A percentile compares a stretch with the other conserved stretches of the same genome.
Evolutionary conservation across 2,113 vertebrate species (phyloP).

Genomic region (Myrmecophaga tridactyla): DNA sequence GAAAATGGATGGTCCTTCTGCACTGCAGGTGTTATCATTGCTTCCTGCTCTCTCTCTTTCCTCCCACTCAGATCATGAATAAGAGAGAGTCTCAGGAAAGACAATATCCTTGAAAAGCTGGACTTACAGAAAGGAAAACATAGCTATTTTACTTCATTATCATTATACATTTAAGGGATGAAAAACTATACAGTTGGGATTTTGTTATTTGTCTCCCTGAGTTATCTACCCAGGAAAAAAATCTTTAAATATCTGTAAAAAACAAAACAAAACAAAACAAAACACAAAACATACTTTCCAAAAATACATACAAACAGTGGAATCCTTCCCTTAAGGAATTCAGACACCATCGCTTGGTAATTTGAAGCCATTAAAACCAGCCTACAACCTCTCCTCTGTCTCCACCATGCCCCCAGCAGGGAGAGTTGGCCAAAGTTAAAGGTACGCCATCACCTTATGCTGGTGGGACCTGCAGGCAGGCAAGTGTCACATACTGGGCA

Average conservation of each 20-base stretch:
- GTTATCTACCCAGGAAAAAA: neutral
- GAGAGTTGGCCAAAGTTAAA: too few species aligned
- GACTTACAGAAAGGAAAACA: neutral
- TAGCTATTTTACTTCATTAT: neutral
- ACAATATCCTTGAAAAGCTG: neutral
- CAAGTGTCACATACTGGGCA: too few species aligned
- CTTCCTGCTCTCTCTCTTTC: accelerated
- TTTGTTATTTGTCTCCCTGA: neutral
- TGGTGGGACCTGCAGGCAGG: too few species aligned
- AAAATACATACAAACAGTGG: neutral
- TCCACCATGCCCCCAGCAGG: too few species aligned
- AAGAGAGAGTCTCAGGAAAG: neutral
- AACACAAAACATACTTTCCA: neutral
- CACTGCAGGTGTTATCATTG: accelerated
- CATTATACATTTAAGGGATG: neutral
- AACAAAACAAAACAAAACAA: too few species aligned
- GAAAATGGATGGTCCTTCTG: neutral
- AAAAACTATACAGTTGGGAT: neutral
- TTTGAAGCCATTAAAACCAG: too few species aligned
- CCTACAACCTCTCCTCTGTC: too few species aligned
- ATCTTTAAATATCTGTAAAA: neutral
- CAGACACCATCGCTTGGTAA: too few species aligned
- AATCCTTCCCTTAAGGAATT: too few species aligned
- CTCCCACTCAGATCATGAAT: neutral
- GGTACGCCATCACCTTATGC: too few species aligned